Evolutionary conservation across 2,797 vertebrate species (phyloP).

Genomic region (Sebastes taczanowskii): DNA sequence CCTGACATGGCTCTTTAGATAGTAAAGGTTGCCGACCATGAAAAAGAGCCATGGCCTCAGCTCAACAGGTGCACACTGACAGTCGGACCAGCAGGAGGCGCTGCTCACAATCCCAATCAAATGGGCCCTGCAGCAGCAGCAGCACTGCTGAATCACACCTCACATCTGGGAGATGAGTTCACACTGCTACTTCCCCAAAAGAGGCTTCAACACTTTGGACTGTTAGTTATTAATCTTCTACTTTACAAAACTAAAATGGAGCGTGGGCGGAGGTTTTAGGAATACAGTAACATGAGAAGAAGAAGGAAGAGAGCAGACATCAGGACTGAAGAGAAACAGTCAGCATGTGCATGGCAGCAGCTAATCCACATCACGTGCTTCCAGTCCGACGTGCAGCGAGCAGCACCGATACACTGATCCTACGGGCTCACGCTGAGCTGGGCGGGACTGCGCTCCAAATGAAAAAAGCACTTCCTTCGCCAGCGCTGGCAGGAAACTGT

Average conservation of each 20-base stretch:
- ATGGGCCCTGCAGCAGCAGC: too few species aligned
- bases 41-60: neutral
- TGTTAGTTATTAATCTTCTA: neutral
- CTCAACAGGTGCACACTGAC: neutral
- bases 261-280: neutral
- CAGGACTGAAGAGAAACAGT: neutral
- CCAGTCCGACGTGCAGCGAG: constrained; percentile 7
- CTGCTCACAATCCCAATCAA: neutral
- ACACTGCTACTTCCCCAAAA: neutral
- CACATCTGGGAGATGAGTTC: neutral
- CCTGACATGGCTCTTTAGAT: too few species aligned
- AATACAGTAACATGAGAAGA: neutral
- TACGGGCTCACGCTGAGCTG: neutral
- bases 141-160: constrained; percentile 6
- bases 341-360: constrained; percentile 7
- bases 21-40: too few species aligned
- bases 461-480: constrained; percentile 16
- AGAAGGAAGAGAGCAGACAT: too few species aligned
- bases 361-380: constrained; percentile 73
- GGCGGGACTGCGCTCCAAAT: constrained; percentile 24
- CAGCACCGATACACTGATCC: neutral
- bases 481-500: neutral
- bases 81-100: constrained; percentile 47
- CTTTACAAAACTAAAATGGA: neutral
- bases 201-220: neutral